phyloP scores from a whole-genome alignment of 1,140 invertebrate species.

The Parasteatoda tepidariorum region DNA sequence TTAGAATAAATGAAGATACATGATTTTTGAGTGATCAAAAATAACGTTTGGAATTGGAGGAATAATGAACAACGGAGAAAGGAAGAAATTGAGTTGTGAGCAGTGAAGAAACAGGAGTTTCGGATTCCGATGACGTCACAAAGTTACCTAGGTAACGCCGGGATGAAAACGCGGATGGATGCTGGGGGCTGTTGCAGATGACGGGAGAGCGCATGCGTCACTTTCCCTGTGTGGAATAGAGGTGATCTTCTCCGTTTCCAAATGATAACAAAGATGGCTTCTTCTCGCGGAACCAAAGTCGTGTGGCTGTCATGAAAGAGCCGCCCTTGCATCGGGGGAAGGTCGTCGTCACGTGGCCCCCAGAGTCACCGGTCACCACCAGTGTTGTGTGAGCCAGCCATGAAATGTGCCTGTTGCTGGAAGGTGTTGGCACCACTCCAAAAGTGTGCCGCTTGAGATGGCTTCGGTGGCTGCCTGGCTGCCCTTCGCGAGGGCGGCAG shows the following conservation, averaged over 20 bases:
- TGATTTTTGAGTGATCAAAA: too few species aligned
- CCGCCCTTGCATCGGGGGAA: conserved; percentile 38
- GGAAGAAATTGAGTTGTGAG: too few species aligned
- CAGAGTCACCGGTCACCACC: not conserved
- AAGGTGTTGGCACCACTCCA: conserved; percentile 17
- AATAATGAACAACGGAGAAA: too few species aligned
- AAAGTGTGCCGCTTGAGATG: conserved; percentile 73
- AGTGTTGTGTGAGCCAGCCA: not conserved
- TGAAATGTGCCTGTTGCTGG: not conserved
- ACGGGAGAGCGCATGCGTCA: conserved; percentile 4
- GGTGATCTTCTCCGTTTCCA: conserved; percentile 1
- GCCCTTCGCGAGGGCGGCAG: conserved; percentile 98
- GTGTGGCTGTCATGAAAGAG: not conserved
- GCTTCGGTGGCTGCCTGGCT: conserved; percentile 99
- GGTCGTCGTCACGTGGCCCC: conserved; percentile 25
- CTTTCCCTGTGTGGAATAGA: not conserved
- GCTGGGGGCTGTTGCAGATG: conserved; percentile 54
- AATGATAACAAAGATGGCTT: conserved; percentile 52
- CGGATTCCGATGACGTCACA: conserved; percentile 9
- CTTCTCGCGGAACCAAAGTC: not conserved
- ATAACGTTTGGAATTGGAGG: too few species aligned
- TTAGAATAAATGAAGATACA: too few species aligned
- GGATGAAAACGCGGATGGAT: conserved; percentile 50
- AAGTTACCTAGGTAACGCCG: conserved; percentile 36
- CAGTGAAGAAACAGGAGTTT: too few species aligned